phyloP scores from a whole-genome alignment of 2,113 vertebrate genomes.

The Silurus glanis region DNA sequence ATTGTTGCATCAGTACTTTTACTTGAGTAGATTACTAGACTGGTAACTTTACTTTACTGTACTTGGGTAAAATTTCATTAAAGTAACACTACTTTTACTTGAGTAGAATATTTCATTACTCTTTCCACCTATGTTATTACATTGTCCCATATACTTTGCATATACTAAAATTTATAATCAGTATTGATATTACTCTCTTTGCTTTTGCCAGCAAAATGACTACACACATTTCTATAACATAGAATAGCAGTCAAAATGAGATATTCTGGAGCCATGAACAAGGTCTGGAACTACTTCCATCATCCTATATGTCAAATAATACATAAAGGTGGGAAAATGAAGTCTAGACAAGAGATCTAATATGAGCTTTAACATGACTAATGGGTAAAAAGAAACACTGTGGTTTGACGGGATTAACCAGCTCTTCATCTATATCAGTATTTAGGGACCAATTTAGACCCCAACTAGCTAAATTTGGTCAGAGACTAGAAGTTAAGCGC shows the following conservation, averaged over 20 bases:
- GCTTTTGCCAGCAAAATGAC: neutral
- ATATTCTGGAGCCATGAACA: neutral
- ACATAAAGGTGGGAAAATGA: neutral
- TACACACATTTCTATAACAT: neutral
- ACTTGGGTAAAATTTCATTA: too few species aligned
- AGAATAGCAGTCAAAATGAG: neutral
- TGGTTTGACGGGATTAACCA: neutral
- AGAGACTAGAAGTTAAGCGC: neutral
- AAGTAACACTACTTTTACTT: too few species aligned
- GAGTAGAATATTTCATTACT: too few species aligned
- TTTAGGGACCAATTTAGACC: neutral
- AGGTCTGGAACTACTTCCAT: neutral
- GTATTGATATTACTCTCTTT: neutral
- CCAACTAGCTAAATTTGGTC: neutral
- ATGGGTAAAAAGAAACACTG: neutral
- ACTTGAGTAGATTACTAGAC: too few species aligned
- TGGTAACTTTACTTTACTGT: too few species aligned
- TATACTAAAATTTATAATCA: neutral
- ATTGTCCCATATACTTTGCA: neutral
- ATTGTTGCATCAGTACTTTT: too few species aligned
- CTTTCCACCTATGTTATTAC: neutral
- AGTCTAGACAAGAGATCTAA: neutral
- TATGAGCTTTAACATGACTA: neutral
- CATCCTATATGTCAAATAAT: neutral
- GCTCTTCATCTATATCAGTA: neutral